Evolutionary conservation across 2,888 invertebrate species (phyloP), one percentile per base, ranked within the genome.

Genomic region (Polylopha cassiicola): DNA sequence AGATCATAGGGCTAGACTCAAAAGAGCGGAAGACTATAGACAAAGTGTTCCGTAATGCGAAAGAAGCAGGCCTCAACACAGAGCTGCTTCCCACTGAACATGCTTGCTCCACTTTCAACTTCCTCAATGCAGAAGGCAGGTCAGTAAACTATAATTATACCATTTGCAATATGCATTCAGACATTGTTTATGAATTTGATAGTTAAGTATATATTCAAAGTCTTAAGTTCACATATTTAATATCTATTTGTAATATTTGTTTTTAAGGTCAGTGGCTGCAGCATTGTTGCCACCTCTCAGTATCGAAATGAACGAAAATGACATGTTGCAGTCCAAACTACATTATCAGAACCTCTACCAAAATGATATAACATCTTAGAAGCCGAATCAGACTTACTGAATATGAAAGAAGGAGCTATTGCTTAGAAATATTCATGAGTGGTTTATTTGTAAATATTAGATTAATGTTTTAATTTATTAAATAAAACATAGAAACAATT

Each of bases 71-170:
- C 0, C 50, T 96, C 11, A 91, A 89, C 59, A 81, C 92, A 5
- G 98, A 98, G 80, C 85, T 98, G 27, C 75, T 96, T 28, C 87
- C 92, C 0, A 93, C 95, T 0, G 91, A 94, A 50, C 90, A 92
- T 62, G 98, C 98, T 0, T 92, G 94, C 57, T 84, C 95, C 1
- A 95, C 95, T 0, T 99, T 95, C 74, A 99, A 98, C 82, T 98
- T 96, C 66, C 82, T 98, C 22, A 94, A 92, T 68, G 88, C 92
- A 0, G 98, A 99, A 72, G 89, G 90, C 30, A 73, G 89, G 90
- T 91, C 11, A 51, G 58, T 34, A 5, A 15, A 11, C n/a, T 9
- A 16, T 13, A 8, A 24, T 17, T 17, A 6, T 2, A n/a, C 9
- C 11, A 14, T 3, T 7, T 8, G n/a, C n/a, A n/a, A n/a, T n/a